These are phyloP conservation scores for Pemphredon lugubris DNA, from an alignment of 2,888 invertebrate species.

Conservation along the genomic window DNA sequence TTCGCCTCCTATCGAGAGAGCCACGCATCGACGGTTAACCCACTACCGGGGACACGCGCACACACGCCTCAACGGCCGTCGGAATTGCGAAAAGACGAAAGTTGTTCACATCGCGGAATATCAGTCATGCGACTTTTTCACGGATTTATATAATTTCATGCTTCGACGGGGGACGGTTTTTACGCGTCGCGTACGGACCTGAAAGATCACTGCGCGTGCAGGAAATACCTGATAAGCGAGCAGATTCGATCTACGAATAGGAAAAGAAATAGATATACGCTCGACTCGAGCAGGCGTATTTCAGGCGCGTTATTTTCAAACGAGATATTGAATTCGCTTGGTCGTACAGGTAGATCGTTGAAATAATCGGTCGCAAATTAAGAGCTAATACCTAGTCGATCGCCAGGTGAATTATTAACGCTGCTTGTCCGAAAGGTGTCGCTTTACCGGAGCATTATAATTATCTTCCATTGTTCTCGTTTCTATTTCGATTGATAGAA, in stretches of 20 bases:
- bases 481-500: conserved; percentile 7
- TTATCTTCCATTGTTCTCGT: conserved; percentile 26
- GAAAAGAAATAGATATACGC: neutral
- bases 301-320: neutral
- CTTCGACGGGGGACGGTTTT: conserved; percentile 28
- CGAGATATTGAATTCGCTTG: neutral
- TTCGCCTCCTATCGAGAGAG: conserved; percentile 28
- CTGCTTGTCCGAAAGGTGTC: conserved; percentile 2
- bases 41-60: neutral
- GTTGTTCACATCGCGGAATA: conserved; percentile 11
- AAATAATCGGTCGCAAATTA: neutral
- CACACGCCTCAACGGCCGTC: conserved; percentile 2
- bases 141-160: conserved; percentile 46
- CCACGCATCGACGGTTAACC: conserved; percentile 6
- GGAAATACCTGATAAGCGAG: conserved; percentile 12
- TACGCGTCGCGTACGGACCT: neutral
- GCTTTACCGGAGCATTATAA: neutral
- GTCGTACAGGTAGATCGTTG: neutral
- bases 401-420: conserved; percentile 25
- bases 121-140: conserved; percentile 8
- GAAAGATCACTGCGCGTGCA: conserved; percentile 23
- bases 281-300: neutral
- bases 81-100: conserved; percentile 18
- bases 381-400: conserved; percentile 1
- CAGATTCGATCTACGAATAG: neutral